Evolutionary conservation across 53 echinoderm and acorn worm genomes (phyloP).

Genomic region (Astropecten irregularis): DNA sequence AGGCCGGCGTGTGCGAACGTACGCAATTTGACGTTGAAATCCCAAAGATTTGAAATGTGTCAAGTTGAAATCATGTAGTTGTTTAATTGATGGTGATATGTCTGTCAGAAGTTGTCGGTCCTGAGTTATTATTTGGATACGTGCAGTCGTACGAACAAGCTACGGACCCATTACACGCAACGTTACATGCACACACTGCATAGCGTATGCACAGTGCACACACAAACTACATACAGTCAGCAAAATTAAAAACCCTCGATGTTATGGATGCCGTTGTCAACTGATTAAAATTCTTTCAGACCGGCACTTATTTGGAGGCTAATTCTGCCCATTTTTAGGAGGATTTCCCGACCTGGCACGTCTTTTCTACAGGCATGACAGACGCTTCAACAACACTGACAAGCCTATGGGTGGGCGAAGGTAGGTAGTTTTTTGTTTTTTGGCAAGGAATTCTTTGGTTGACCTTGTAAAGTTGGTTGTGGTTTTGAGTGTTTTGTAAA

Average conservation of each 20-base stretch:
- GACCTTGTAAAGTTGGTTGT: constrained; percentile 21
- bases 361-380: constrained; percentile 57
- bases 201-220: not conserved
- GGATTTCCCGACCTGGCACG: not conserved
- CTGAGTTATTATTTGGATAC: not conserved
- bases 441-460: not conserved
- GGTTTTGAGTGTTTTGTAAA: too few species aligned
- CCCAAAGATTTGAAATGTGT: not conserved
- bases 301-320: too few species aligned
- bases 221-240: not conserved
- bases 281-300: not conserved
- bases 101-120: constrained; percentile 5
- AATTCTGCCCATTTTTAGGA: constrained; percentile 23
- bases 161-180: constrained; percentile 15
- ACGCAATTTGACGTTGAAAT: constrained; percentile 7
- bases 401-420: constrained; percentile 75
- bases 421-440: constrained; percentile 36
- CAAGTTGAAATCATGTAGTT: constrained; percentile 36
- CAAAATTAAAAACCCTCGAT: too few species aligned
- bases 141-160: not conserved
- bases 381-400: constrained; percentile 76
- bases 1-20: not conserved
- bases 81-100: constrained; percentile 6
- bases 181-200: not conserved
- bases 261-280: not conserved